These are phyloP conservation scores for Caenorhabditis angaria DNA, from an alignment of 2,888 invertebrate genomes.

Conservation along the genomic window DNA sequence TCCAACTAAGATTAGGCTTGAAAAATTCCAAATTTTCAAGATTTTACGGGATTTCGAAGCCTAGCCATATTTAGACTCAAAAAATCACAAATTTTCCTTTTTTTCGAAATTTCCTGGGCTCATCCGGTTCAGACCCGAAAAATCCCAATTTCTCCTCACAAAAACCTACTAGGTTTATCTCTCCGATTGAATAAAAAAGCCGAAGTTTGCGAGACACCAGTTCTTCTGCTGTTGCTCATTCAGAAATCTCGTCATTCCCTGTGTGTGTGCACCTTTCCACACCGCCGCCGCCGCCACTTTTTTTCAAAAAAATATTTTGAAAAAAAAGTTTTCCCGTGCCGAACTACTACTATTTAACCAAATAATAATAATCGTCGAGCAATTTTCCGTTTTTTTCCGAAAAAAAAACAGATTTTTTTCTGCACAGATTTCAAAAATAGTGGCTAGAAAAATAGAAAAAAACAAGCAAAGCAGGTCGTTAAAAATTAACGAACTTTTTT, in stretches of 20 bases:
- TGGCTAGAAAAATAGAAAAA: too few species aligned
- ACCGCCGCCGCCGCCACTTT: neutral
- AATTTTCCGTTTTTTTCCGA: neutral
- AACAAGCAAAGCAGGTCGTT: neutral
- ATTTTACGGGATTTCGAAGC: too few species aligned
- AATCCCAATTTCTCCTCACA: neutral
- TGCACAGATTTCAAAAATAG: too few species aligned
- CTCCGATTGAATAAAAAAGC: slow-evolving; percentile 37
- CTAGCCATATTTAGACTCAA: neutral
- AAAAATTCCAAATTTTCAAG: too few species aligned
- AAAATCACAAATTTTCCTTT: neutral
- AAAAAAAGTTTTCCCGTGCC: neutral
- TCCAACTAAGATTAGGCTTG: too few species aligned
- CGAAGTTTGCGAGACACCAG: slow-evolving; percentile 34
- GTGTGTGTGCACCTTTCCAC: too few species aligned
- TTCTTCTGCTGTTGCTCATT: slow-evolving; percentile 42
- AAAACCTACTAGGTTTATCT: slow-evolving; percentile 24
- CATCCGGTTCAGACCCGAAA: neutral
- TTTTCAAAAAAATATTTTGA: neutral
- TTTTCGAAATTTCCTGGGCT: neutral
- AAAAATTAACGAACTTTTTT: neutral
- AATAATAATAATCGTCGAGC: too few species aligned
- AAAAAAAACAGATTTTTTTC: neutral
- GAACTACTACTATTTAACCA: too few species aligned
- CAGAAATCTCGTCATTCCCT: slow-evolving; percentile 15